phyloP scores from a whole-genome alignment of 2,888 invertebrate genomes.

The Elmis aenea region DNA sequence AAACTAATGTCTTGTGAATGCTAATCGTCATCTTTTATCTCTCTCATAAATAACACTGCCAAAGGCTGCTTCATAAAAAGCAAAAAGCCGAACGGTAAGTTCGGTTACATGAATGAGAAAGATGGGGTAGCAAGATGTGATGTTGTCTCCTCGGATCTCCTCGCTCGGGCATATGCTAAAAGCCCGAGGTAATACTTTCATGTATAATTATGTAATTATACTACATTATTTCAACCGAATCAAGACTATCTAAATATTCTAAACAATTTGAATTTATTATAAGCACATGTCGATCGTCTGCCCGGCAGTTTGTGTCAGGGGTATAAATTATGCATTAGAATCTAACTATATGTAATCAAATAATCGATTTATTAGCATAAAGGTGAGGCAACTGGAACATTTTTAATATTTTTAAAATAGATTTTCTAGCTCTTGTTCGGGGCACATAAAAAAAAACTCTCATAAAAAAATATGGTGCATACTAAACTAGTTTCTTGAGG shows the following conservation, averaged over 20 bases:
- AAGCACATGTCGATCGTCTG: constrained; percentile 29
- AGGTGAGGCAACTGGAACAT: too few species aligned
- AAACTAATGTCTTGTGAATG: constrained; percentile 21
- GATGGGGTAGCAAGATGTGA: too few species aligned
- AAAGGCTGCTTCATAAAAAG: constrained; percentile 5
- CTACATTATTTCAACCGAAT: constrained; percentile 35
- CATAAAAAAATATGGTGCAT: too few species aligned
- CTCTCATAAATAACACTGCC: constrained; percentile 21
- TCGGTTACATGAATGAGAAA: neutral
- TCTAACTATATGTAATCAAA: too few species aligned
- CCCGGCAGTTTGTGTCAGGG: too few species aligned
- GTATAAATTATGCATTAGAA: too few species aligned
- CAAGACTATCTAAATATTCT: constrained; percentile 33
- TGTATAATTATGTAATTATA: constrained; percentile 43
- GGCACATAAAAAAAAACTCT: too few species aligned
- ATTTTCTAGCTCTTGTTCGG: too few species aligned
- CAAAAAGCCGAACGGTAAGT: neutral
- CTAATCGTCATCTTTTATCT: constrained; percentile 20
- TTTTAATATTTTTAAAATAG: too few species aligned
- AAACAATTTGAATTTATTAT: constrained; percentile 36
- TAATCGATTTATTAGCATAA: too few species aligned
- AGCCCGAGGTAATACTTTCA: constrained; percentile 22
- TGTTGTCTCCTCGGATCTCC: too few species aligned
- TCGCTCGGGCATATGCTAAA: constrained; percentile 15
- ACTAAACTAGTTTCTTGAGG: too few species aligned